Evolutionary conservation across 2,888 invertebrate genomes (phyloP), one percentile per base, ranked within the genome.

Genomic region (Glyphotaelius pellucidus): DNA sequence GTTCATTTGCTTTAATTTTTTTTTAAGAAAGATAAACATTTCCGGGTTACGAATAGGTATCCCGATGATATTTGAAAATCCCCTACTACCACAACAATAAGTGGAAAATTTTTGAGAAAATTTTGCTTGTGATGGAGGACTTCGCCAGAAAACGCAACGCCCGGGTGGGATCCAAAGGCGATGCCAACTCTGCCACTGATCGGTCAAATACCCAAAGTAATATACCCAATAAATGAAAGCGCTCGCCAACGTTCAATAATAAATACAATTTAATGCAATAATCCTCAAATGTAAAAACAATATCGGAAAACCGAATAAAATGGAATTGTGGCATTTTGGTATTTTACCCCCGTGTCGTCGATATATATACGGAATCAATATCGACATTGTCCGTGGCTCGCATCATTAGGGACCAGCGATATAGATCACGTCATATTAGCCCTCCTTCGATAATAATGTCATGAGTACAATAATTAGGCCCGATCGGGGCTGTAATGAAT

Each of bases 291-390:
- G n/a, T 67, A 25, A 67, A 67, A 67, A 67, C 25, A 67, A 67
- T 67, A 67, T n/a, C n/a, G 42, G 86, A 38, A 85, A 86, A 42
- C 12, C 47, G 30, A 30, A n/a, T 42, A 30, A 86, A 30, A 47
- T 47, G n/a, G n/a, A 86, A 86, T 25, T 25, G 25, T 25, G 25
- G 25, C 67, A n/a, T 67, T 67, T 67, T 9, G 67, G 67, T 25
- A 67, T 67, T 67, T 67, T 67, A 42, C 38, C 35, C 86, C 12
- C 15, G 30, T 42, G 47, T 86, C 86, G 42, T 86, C 42, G n/a
- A 42, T 42, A 42, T 47, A 47, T 14, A 42, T 52, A 67, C 67
- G 25, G 5, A 86, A 86, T 86, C 85, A 86, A 86, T 86, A 86
- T 86, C 38, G 30, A 9, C 14, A n/a, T 42, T 42, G 85, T 86